Evolutionary conservation across 2,888 invertebrate genomes (phyloP), one percentile per base, ranked within the genome.

Genomic region (Callosobruchus maculatus): DNA sequence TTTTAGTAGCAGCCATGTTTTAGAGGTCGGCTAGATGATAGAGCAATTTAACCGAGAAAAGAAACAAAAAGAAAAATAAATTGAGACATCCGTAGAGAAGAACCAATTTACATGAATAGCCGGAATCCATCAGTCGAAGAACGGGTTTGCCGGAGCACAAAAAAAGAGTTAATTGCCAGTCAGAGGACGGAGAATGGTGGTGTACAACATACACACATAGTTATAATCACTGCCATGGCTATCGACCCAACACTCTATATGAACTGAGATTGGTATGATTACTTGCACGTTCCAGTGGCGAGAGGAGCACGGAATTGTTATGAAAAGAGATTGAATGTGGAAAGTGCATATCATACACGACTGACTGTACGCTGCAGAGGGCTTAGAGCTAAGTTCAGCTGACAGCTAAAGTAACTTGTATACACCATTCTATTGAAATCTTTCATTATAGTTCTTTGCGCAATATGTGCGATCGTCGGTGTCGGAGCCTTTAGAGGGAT

Each of bases 71-170:
- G 30, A 72, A 73, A 73, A 67, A 49, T 49, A 18, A 73, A 76
- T 76, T 76, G 75, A 76, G 76, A 73, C 70, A 75, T 76, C 72
- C 30, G 67, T 49, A 49, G 49, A 49, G 49, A 49, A 72, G 70
- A 74, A 71, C 72, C 74, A 74, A 75, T 74, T 76, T 76, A 76
- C 74, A 74, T 74, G 18, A 67, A 68, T 72, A 72, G 73, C 21
- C 68, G 31, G 31, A n/a, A 67, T 31, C 70, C 67, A 67, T 71
- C 72, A 71, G 73, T 67, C 74, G 21, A 66, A 69, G 68, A 75
- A 76, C 76, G 67, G 74, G 75, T 76, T 75, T 71, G 73, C 67
- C 26, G 69, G 30, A 68, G 71, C 21, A 74, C 70, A 74, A 74
- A 75, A 76, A 76, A 76, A 66, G 70, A 49, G 13, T 5, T 49